Percentiles rank a stretch among this genome's conserved stretches.
phyloP scores from a whole-genome alignment of 2,797 vertebrate genomes.

The Glossophaga mutica region DNA sequence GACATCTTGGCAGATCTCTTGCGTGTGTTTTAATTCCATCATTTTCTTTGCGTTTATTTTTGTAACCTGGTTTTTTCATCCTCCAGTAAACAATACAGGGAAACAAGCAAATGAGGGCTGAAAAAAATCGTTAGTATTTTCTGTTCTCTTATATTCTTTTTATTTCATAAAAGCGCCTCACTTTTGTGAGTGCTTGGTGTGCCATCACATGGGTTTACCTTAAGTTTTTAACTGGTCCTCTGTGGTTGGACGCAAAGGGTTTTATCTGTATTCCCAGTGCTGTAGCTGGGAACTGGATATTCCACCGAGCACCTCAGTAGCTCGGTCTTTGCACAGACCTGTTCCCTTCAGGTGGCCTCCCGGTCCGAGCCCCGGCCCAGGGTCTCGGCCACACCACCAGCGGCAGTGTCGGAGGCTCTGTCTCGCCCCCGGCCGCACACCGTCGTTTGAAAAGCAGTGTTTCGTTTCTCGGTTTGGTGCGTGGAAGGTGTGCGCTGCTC shows the following conservation, averaged over 20 bases:
- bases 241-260: not conserved
- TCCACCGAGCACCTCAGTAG: not conserved
- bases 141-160: not conserved
- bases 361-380: too few species aligned
- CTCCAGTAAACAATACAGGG: not conserved
- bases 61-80: too few species aligned
- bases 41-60: not conserved
- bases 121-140: not conserved
- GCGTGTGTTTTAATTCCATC: not conserved
- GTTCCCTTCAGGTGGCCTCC: not conserved
- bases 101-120: not conserved
- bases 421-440: not conserved
- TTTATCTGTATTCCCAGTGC: not conserved
- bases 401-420: too few species aligned
- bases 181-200: not conserved
- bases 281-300: not conserved
- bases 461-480: not conserved
- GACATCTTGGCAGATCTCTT: not conserved
- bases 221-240: not conserved
- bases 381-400: fast-evolving
- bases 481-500: too few species aligned
- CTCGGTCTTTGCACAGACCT: not conserved
- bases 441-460: not conserved
- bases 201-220: not conserved
- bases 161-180: not conserved